Conservation (phyloP, 2,113 vertebrate species). For the Syrmaticus mikado region DNA sequence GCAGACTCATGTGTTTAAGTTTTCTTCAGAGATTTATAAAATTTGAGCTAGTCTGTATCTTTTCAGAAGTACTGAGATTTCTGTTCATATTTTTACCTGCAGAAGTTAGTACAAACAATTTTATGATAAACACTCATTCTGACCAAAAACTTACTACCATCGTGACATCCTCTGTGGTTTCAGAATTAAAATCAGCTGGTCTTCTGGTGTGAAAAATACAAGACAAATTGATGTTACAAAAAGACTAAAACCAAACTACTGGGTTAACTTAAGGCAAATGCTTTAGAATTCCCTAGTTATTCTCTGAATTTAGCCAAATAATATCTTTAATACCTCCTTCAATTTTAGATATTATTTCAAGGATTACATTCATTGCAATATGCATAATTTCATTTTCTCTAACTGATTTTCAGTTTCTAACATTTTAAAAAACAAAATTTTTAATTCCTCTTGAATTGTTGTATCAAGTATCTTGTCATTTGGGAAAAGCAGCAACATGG, state of each 20-base stretch:
- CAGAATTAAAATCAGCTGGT: neutral
- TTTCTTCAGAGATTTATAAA: neutral
- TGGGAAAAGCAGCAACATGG: neutral
- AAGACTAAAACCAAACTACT: neutral
- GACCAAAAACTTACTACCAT: neutral
- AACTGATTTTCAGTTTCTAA: slow-evolving; percentile 42
- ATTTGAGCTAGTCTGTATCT: neutral
- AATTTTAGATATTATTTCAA: slow-evolving; percentile 13
- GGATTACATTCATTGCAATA: neutral
- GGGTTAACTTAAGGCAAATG: neutral
- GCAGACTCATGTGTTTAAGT: neutral
- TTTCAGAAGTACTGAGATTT: neutral
- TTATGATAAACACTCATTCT: neutral
- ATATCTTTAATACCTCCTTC: neutral
- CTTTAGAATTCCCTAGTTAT: neutral
- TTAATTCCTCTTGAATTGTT: slow-evolving; percentile 54
- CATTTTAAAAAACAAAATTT: slow-evolving; percentile 41
- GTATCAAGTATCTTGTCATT: slow-evolving; percentile 46
- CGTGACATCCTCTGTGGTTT: neutral
- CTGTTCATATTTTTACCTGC: neutral
- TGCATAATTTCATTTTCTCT: slow-evolving; percentile 2
- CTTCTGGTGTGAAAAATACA: neutral
- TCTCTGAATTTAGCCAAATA: neutral
- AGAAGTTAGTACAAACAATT: neutral
- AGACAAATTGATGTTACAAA: neutral